Evolutionary conservation across 2,113 vertebrate genomes (phyloP).

Genomic region (Mystacornis crossleyi): DNA sequence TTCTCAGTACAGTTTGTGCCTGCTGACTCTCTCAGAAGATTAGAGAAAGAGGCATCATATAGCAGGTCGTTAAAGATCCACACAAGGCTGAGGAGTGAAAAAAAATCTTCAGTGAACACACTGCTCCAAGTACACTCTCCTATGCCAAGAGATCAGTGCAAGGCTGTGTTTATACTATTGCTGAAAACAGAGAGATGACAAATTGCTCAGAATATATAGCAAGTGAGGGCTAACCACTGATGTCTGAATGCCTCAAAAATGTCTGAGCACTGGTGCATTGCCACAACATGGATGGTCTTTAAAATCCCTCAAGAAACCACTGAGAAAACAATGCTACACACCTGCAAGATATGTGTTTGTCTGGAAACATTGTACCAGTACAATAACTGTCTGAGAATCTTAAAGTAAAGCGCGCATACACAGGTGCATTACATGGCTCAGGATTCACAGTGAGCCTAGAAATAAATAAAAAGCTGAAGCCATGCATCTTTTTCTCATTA

Average conservation of each 20-base stretch:
- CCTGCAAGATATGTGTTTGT: not conserved
- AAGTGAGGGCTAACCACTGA: slow-evolving; percentile 14
- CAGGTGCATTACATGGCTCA: not conserved
- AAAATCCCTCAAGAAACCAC: not conserved
- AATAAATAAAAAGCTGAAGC: slow-evolving; percentile 17
- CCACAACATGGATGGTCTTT: not conserved
- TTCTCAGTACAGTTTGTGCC: slow-evolving; percentile 70
- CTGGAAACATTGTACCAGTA: not conserved
- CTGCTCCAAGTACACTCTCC: slow-evolving; percentile 28
- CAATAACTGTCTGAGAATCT: not conserved
- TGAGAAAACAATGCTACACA: not conserved
- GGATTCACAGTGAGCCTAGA: not conserved
- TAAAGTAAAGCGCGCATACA: not conserved
- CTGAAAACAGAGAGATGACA: slow-evolving; percentile 62
- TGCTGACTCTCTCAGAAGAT: slow-evolving; percentile 72
- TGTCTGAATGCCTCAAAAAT: not conserved
- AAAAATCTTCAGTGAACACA: slow-evolving; percentile 28
- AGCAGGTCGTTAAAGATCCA: slow-evolving; percentile 63
- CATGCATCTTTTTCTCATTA: slow-evolving; percentile 33
- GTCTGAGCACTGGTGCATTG: not conserved
- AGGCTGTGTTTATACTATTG: slow-evolving; percentile 57
- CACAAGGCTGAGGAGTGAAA: slow-evolving; percentile 41
- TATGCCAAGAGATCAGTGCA: slow-evolving; percentile 19
- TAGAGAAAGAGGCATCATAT: slow-evolving; percentile 47
- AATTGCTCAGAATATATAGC: slow-evolving; percentile 50